Evolutionary conservation across 2,797 vertebrate genomes (phyloP), one percentile per base, ranked within the genome.

Genomic region (Crenuchus spilurus): DNA sequence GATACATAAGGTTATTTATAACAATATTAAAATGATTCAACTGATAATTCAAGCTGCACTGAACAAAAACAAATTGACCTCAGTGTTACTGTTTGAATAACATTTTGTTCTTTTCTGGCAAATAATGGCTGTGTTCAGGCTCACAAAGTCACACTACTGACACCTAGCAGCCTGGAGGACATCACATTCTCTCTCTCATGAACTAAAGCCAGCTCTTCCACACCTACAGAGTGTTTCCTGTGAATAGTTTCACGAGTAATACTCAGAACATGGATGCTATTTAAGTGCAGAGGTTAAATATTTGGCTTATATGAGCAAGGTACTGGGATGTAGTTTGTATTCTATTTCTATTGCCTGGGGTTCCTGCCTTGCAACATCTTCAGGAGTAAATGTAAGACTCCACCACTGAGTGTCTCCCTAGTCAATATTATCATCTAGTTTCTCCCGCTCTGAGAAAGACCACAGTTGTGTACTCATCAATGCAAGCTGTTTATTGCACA

Each of bases 351-450:
- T 18, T 16, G 24, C 60, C 24, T 65, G 62, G 4, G 11, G 10
- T 30, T 6, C 14, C 24, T n/a, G 31, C 26, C 13, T 6, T 70
- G 52, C 52, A 58, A n/a, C 39, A 57, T 20, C 10, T 10, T 46
- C n/a, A 16, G 31, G n/a, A 28, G 16, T 2, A 70, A 60, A 46
- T 58, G 82, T 80, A 31, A 4, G 60, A 48, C 81, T 87, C 87
- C 70, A 14, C 90, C 92, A 92, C 88, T 72, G 74, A 70, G 88
- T 83, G 92, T 87, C 90, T 80, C 88, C 83, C 89, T 91, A 73
- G 78, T 83, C 91, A 88, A 84, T 80, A 80, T 39, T 46, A 86
- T 33, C 39, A 33, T 37, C 22, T 4, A 8, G 2, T 28, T 28
- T 18, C 24, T 28, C 24, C 44, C 22, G 42, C 11, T 37, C 26